Conservation (phyloP, 2,888 invertebrate species). For the Sarcophaga carnaria region DNA sequence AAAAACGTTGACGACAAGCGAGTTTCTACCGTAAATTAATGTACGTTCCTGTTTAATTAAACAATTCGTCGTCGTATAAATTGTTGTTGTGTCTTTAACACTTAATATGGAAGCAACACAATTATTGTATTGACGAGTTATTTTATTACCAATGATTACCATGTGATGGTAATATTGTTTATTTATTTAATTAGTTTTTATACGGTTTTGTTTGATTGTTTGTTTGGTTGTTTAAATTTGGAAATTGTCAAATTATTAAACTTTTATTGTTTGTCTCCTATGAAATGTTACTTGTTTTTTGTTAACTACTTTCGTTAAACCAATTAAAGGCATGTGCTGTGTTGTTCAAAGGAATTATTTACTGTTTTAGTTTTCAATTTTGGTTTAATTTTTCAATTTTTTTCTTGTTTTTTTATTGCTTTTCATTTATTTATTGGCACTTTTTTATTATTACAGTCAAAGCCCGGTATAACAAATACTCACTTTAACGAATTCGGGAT, state of each 20-base stretch:
- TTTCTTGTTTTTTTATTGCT: neutral
- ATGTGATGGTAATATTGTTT: neutral
- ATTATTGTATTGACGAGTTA: neutral
- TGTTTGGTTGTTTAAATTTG: neutral
- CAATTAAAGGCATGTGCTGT: constrained; percentile 41
- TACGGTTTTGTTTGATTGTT: neutral
- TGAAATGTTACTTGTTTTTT: constrained; percentile 10
- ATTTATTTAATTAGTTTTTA: neutral
- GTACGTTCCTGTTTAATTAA: too few relatives aligned
- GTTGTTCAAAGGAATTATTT: neutral
- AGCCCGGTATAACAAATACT: too few relatives aligned
- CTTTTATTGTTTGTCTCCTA: constrained; percentile 20
- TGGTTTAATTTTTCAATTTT: neutral
- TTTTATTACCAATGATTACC: neutral
- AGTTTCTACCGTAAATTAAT: neutral
- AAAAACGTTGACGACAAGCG: neutral
- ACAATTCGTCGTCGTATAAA: too few relatives aligned
- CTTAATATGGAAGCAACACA: neutral
- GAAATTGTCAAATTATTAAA: constrained; percentile 36
- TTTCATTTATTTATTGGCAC: constrained; percentile 1
- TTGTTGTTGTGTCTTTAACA: neutral
- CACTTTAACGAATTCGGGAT: too few relatives aligned
- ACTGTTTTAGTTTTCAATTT: neutral
- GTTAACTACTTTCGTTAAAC: constrained; percentile 47
- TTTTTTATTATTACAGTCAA: neutral